These are phyloP conservation scores for Taurulus bubalis DNA, from an alignment of 2,113 vertebrate species.

Conservation along the genomic window DNA sequence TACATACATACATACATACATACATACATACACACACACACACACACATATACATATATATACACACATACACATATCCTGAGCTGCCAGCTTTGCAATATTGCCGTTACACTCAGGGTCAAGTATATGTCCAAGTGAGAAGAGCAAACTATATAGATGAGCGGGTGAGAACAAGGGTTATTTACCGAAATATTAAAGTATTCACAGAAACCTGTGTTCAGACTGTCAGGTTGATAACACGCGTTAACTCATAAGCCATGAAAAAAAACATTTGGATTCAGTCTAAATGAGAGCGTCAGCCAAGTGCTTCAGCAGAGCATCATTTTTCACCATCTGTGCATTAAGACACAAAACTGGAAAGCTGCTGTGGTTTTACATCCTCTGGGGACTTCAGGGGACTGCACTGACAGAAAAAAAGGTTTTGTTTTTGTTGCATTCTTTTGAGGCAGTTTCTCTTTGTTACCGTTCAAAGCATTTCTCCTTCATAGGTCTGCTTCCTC, in stretches of 20 bases:
- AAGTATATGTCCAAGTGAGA: neutral
- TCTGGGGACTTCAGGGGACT: conserved; percentile 1
- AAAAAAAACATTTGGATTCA: neutral
- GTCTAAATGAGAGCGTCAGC: conserved; percentile 17
- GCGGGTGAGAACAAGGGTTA: neutral
- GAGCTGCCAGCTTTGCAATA: neutral
- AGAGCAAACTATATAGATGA: neutral
- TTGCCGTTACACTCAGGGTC: neutral
- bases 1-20: too few relatives aligned
- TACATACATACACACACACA: too few relatives aligned
- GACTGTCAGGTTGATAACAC: conserved; percentile 11
- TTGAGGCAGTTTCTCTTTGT: conserved; percentile 22
- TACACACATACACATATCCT: too few relatives aligned
- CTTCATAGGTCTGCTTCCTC: conserved; percentile 51
- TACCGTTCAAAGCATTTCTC: conserved; percentile 48
- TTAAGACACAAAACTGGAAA: conserved; percentile 23
- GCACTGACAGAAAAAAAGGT: conserved; percentile 4
- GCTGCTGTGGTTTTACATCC: conserved; percentile 3
- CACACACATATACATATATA: too few relatives aligned
- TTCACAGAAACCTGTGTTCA: neutral
- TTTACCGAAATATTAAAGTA: neutral
- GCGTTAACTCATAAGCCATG: conserved; percentile 3
- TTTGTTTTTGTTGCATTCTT: neutral
- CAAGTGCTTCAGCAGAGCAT: conserved; percentile 23
- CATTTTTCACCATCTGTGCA: conserved; percentile 48